Conservation (phyloP, 2,888 invertebrate genomes). For the Copidosoma aretas region DNA sequence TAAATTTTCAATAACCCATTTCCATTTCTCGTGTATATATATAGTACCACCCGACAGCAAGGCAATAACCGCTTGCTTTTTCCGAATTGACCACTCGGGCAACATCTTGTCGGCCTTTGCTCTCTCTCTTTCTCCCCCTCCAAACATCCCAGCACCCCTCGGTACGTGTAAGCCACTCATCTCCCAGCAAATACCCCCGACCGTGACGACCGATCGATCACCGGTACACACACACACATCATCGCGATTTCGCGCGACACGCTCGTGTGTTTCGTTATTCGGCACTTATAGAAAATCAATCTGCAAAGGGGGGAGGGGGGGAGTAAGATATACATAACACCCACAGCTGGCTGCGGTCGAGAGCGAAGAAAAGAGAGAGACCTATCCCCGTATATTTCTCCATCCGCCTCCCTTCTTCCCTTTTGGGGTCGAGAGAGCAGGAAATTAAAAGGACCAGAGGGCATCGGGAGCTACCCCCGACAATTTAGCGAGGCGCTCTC, state of each 20-base stretch:
- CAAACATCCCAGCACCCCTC: not conserved
- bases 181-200: conserved; percentile 4
- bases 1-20: too few relatives aligned
- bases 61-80: not conserved
- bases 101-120: conserved; percentile 29
- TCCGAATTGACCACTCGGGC: conserved; percentile 12
- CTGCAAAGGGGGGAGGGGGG: not conserved
- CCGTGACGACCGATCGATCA: conserved; percentile 8
- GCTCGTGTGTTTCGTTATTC: conserved; percentile 11
- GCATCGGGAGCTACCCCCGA: conserved; percentile 4
- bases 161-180: too few relatives aligned
- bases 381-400: too few relatives aligned
- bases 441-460: conserved; percentile 41
- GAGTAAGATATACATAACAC: not conserved
- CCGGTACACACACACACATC: not conserved
- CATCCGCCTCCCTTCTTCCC: too few relatives aligned
- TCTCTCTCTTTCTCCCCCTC: not conserved
- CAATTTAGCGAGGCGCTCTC: conserved; percentile 23
- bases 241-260: not conserved
- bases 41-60: not conserved
- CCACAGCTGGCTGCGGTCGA: not conserved
- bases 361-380: too few relatives aligned
- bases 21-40: too few relatives aligned
- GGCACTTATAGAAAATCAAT: not conserved
- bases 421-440: conserved; percentile 8